phyloP scores from a whole-genome alignment of 2,888 invertebrate species.

The Rosalia funebris region DNA sequence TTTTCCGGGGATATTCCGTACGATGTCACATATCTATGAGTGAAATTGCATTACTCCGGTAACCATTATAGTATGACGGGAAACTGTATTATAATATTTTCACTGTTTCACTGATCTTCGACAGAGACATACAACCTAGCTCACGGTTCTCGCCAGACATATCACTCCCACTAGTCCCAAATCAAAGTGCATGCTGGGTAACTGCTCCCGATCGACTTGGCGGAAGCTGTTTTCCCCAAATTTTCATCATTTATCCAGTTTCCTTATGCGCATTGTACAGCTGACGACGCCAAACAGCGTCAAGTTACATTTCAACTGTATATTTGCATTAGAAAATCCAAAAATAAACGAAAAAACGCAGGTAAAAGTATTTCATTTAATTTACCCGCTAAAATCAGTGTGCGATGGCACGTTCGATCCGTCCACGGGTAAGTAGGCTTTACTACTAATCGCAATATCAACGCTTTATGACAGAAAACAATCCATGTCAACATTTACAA shows the following conservation, averaged over 20 bases:
- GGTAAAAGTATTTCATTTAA: neutral
- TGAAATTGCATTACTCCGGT: conserved; percentile 38
- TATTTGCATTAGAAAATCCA: too few species aligned
- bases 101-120: conserved; percentile 39
- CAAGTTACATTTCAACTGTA: too few species aligned
- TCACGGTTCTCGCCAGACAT: conserved; percentile 56
- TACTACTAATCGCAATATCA: too few species aligned
- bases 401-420: neutral
- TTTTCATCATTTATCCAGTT: conserved; percentile 7
- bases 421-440: too few species aligned
- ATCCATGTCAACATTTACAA: too few species aligned
- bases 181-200: conserved; percentile 62
- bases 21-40: conserved; percentile 52
- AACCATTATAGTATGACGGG: conserved; percentile 28
- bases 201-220: conserved; percentile 54
- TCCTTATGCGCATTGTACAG: conserved; percentile 31
- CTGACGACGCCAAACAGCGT: too few species aligned
- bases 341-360: neutral
- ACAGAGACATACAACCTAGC: conserved; percentile 50
- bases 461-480: too few species aligned
- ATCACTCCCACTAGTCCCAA: conserved; percentile 60
- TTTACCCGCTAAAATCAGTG: neutral
- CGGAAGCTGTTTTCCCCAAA: conserved; percentile 32
- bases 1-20: conserved; percentile 27
- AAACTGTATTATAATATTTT: conserved; percentile 35